These are phyloP conservation scores for Myzus persicae DNA, from an alignment of 1,140 invertebrate genomes.

Conservation along the genomic window DNA sequence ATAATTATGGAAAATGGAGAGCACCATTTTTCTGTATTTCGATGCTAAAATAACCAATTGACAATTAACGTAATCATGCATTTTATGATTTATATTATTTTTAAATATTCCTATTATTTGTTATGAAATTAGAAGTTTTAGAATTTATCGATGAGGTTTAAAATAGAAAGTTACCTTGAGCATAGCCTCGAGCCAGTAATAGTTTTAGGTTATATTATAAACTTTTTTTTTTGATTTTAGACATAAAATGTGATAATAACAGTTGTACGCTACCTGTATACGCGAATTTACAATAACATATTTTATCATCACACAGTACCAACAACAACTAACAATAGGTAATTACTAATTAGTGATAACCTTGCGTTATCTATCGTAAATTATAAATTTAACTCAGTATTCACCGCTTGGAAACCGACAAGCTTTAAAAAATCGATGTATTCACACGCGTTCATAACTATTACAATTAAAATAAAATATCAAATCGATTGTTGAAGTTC, in stretches of 20 bases:
- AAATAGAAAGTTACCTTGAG: neutral
- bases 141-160: neutral
- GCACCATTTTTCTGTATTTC: neutral
- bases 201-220: neutral
- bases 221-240: neutral
- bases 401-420: neutral
- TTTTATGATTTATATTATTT: neutral
- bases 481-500: neutral
- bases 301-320: neutral
- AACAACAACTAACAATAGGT: conserved; percentile 1
- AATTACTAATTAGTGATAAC: conserved; percentile 11
- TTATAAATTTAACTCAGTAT: neutral
- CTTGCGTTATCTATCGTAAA: neutral
- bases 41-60: neutral
- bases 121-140: neutral
- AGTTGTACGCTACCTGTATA: neutral
- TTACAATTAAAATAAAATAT: neutral
- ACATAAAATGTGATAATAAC: neutral
- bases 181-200: neutral
- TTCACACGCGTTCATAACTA: neutral
- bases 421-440: neutral
- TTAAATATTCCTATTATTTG: neutral
- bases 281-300: neutral
- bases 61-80: too few species aligned
- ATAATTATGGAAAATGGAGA: neutral